Base-by-base conservation (phyloP, 2,888 invertebrate species). In the Acanthopleura granulata region DNA sequence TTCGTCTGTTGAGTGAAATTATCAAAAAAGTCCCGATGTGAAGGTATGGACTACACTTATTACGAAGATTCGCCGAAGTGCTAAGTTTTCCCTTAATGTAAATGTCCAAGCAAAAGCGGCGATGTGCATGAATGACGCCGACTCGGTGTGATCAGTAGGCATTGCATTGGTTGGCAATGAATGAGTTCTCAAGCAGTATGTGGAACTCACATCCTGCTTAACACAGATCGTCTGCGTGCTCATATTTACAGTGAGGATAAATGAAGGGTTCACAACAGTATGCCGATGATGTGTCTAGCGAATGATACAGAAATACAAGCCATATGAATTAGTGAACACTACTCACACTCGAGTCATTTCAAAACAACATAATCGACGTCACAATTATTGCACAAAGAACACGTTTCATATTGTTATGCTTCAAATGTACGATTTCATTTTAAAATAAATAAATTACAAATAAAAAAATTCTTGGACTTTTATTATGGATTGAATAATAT, bases 401-500 rank as follows among this genome's bases (percentile, higher is more conserved):
- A 57, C 57, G 22, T 57, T n/a, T 57, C 57, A 18, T n/a, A 57
- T 57, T 22, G 57, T 57, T 22, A 66, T 66, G 66, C 22, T 16
- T 27, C 66, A 66, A 66, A 66, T 66, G 29, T 27, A 66, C 22
- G 22, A 57, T 27, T 27, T 27, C 22, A 66, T 66, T 22, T 27
- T 27, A 27, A 57, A 66, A 66, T 66, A 66, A 66, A 66, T 66
- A 66, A 66, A 66, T 66, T 27, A 66, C 22, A 27, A 66, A 66
- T 66, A 66, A 66, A 66, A n/a, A 57, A 57, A 18, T 57, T 57
- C 22, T 66, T 22, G 29, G 66, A 66, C 29, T 66, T 66, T 66
- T 25, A 66, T 27, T 16, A 66, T 66, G 22, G 66, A 22, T 22
- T 22, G 25, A 27, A 27, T 57, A 57, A 57, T 57, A 57, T 66